Evolutionary conservation across 2,113 vertebrate genomes (phyloP).

Genomic region (Xiphophorus maculatus): DNA sequence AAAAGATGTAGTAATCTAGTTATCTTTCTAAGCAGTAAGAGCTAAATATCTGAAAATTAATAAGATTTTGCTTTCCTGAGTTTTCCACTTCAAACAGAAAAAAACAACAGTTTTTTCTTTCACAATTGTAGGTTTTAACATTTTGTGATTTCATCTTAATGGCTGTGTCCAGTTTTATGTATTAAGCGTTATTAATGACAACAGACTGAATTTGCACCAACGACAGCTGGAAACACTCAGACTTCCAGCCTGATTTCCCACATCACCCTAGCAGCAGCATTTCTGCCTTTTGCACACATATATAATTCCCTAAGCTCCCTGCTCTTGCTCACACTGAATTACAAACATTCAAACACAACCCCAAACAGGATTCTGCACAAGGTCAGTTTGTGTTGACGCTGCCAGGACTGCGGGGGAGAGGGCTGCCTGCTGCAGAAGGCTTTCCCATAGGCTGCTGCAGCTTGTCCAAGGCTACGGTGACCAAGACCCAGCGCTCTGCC

Average conservation of each 20-base stretch:
- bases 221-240: slow-evolving; percentile 44
- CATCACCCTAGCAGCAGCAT: slow-evolving; percentile 26
- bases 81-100: too few species aligned
- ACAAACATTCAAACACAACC: slow-evolving; percentile 23
- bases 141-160: background rate
- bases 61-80: too few species aligned
- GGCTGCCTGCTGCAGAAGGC: slow-evolving; percentile 33
- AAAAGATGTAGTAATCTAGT: too few species aligned
- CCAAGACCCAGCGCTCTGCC: slow-evolving; percentile 72
- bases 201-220: background rate
- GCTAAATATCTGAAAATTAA: too few species aligned
- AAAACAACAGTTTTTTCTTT: background rate
- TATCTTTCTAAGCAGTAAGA: too few species aligned
- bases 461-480: slow-evolving; percentile 80
- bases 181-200: background rate
- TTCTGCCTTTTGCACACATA: slow-evolving; percentile 20
- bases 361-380: slow-evolving; percentile 59
- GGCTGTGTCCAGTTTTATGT: background rate
- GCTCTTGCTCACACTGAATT: slow-evolving; percentile 5
- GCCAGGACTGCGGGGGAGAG: slow-evolving; percentile 57
- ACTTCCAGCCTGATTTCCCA: slow-evolving; percentile 31
- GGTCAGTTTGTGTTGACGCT: slow-evolving; percentile 63
- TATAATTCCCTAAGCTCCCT: slow-evolving; percentile 1
- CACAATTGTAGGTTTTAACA: background rate
- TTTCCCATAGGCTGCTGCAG: slow-evolving; percentile 68